A percentile compares a stretch with the other conserved stretches of the same genome.
phyloP scores from a whole-genome alignment of 2,888 invertebrate species.

The Orthosia incerta region DNA sequence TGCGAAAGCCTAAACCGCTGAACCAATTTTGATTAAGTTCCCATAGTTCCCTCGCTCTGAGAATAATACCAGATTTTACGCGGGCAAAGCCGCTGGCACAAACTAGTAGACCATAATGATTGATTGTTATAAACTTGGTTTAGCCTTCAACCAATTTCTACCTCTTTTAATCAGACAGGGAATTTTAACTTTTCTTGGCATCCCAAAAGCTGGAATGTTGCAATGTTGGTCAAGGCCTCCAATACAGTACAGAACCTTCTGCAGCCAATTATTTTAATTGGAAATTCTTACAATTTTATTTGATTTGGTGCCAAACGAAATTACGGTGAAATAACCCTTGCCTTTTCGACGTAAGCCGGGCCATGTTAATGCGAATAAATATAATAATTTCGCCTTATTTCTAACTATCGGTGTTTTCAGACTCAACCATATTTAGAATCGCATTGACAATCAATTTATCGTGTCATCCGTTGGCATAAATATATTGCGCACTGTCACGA shows the following conservation, averaged over 20 bases:
- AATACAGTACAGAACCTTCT: slow-evolving; percentile 11
- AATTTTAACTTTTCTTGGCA: slow-evolving; percentile 25
- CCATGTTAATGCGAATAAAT: slow-evolving; percentile 2
- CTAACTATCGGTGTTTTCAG: not conserved
- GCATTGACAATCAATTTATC: not conserved
- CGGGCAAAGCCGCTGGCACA: too few relatives aligned
- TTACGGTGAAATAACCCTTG: slow-evolving; percentile 6
- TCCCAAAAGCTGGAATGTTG: slow-evolving; percentile 13
- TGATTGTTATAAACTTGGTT: not conserved
- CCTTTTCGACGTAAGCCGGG: not conserved
- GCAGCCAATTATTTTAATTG: slow-evolving; percentile 31
- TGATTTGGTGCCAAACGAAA: slow-evolving; percentile 30
- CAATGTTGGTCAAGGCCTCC: slow-evolving; percentile 45
- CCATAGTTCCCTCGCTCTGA: too few relatives aligned
- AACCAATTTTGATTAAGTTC: too few relatives aligned
- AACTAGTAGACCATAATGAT: not conserved
- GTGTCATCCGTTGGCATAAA: not conserved
- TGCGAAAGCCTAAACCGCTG: too few relatives aligned
- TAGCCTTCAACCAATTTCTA: slow-evolving; percentile 19
- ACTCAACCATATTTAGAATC: slow-evolving; percentile 3
- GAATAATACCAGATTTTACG: too few relatives aligned
- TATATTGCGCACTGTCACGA: not conserved
- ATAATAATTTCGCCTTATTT: not conserved
- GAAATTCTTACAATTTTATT: slow-evolving; percentile 14
- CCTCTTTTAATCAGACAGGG: slow-evolving; percentile 14